Percentiles rank a stretch among this genome's conserved stretches.
Evolutionary conservation across 2,113 vertebrate species (phyloP).

Genomic region (Isurus oxyrinchus): DNA sequence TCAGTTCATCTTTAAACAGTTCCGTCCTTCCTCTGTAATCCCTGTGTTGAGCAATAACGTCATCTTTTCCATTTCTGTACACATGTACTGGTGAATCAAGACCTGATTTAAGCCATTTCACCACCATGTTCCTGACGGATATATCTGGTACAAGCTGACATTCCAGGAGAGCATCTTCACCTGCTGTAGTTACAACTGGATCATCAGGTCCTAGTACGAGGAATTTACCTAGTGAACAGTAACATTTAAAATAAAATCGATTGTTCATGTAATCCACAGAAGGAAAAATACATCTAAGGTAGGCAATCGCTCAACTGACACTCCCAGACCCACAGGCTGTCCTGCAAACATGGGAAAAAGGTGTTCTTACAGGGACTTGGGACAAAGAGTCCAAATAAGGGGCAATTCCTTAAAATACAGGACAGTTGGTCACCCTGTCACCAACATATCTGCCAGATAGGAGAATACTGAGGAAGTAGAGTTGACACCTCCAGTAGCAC

Average conservation of each 20-base stretch:
- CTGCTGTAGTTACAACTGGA: constrained; percentile 41
- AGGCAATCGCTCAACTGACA: too few species aligned
- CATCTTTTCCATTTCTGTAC: not conserved
- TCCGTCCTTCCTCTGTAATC: constrained; percentile 43
- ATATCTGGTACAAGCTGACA: constrained; percentile 43
- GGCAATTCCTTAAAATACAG: too few species aligned
- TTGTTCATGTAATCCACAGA: not conserved
- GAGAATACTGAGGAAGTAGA: too few species aligned
- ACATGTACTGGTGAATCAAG: not conserved
- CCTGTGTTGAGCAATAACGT: constrained; percentile 38
- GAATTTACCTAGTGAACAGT: not conserved
- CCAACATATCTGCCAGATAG: too few species aligned
- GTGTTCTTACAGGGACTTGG: too few species aligned
- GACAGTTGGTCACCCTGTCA: too few species aligned
- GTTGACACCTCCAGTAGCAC: too few species aligned
- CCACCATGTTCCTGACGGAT: constrained; percentile 42
- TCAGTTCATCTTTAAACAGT: constrained; percentile 38
- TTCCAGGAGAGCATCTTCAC: constrained; percentile 43
- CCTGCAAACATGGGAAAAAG: too few species aligned
- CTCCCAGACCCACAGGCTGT: too few species aligned
- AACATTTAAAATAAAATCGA: not conserved
- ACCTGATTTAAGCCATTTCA: constrained; percentile 43
- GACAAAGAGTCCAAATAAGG: too few species aligned
- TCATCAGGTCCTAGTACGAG: not conserved
- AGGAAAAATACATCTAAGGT: not conserved